Base-by-base conservation (phyloP, 2,797 vertebrate genomes). In the Triplophysa bombifrons region DNA sequence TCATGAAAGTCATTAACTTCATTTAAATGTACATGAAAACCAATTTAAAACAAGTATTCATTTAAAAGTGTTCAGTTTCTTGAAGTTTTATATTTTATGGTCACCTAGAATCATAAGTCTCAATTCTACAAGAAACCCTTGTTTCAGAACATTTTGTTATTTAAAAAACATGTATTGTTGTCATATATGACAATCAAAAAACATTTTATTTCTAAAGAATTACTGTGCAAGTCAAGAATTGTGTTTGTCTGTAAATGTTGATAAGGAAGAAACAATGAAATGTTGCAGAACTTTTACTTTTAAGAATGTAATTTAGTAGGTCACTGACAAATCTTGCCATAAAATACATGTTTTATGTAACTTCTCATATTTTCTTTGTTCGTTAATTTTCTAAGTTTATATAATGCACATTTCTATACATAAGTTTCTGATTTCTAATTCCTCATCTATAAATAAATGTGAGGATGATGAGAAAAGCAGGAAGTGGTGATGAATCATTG, bases 401-500 rank as follows among this genome's bases (percentile, higher is more conserved):
- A 22, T 10, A 60, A 12, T 14, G 56, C 4, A 13, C 3, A 4
- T 12, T 58, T 22, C 13, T 58, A 3, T 25, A 22, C 27, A 61
- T 17, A 16, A 30, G 13, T 13, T 22, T 60, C 56, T 27, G 56
- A 60, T 25, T 14, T 60, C 22, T 27, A 25, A 60, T 13, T 60
- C 11, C 12, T 60, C 22, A 25, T 56, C 22, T 25, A 60, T 60
- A 25, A 60, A 27, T 61, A 30, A 5, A 60, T 14, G 13, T 38
- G 76, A 80, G 76, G 76, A 80, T 70, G 73, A 80, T 34, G 65
- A 78, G 30, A 78, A 72, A 66, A 71, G 72, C 46, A 65, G 34
- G 76, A 72, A 79, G 16, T 50, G 22, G 34, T 71, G 68, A 81
- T 85, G 68, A 70, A 76, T 81, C 60, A 81, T 70, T 81, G 70